Evolutionary conservation across 2,797 vertebrate genomes (phyloP), one percentile per base, ranked within the genome.

Genomic region (Xenentodon cancila): DNA sequence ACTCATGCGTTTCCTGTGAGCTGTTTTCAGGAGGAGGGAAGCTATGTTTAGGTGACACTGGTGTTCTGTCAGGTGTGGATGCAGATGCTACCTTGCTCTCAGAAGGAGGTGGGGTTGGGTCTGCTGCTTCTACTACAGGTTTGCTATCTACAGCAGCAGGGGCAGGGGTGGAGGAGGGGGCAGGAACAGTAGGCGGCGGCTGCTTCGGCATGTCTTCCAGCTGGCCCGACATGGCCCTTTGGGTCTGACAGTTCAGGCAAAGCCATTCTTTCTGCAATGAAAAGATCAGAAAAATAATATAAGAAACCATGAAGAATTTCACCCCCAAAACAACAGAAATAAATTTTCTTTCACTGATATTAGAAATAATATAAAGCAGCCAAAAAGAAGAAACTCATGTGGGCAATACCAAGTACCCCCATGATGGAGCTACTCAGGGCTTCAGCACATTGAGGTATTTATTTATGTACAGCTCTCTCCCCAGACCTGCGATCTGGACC

Each of bases 211-310:
- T 59, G 45, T 96, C 94, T 64, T 95, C 97, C 77, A 97, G 94
- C 61, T 98, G 96, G 87, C 96, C 96, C 30, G 95, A 94, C 71
- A 96, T 79, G 50, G 97, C 96, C 91, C 97, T 95, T 85, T 96
- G 94, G 42, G 96, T 99, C 90, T 99, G 98, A 81, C 98, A 99
- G 88, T 94, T 97, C 91, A 99, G 93, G 83, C 98, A 99, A 61
- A 99, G 94, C 98, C 98, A 99, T 93, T 99, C 97, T 87, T 96
- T 95, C 97, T 99, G 93, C 44, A 93, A 93, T 40, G 81, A 18
- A 91, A 70, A 75, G 9, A 75, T 0, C 2, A 2, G 61, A 17
- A 9, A 32, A 34, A 45, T 18, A 48, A 30, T 2, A 27, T 21
- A 0, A 51, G 17, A 17, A 64, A n/a, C 4, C 12, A 16, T 13